phyloP scores from a whole-genome alignment of 2,113 vertebrate genomes.

The Alligator sinensis region DNA sequence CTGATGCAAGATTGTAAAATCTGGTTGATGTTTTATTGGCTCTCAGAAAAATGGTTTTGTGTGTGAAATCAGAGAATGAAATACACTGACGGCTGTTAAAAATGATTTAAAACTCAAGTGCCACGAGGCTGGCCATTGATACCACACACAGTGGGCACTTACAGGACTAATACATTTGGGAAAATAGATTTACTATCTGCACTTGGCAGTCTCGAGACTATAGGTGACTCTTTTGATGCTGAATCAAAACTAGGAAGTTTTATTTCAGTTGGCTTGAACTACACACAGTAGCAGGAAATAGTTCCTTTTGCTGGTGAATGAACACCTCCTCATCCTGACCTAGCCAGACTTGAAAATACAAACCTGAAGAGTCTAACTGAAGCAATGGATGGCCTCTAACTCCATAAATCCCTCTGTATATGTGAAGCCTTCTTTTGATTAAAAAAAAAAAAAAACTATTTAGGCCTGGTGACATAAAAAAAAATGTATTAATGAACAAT shows the following conservation, averaged over 20 bases:
- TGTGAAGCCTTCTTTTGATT: constrained; percentile 1
- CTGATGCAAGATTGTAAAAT: background rate
- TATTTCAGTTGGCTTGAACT: background rate
- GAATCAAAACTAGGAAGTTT: background rate
- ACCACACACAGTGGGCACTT: background rate
- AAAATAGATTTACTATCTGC: background rate
- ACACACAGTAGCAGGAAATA: background rate
- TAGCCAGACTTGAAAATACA: background rate
- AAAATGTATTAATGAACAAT: constrained; percentile 18
- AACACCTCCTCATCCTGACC: too few relatives aligned
- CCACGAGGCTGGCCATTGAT: background rate
- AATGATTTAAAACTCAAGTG: constrained; percentile 18
- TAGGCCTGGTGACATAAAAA: background rate
- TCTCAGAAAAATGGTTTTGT: background rate
- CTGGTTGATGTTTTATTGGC: background rate
- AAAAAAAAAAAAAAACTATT: constrained; percentile 21
- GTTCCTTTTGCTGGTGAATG: too few relatives aligned
- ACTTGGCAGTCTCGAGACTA: background rate
- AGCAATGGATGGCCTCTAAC: rapidly evolving
- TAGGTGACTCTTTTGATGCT: background rate
- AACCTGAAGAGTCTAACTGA: background rate
- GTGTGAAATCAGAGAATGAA: constrained; percentile 3
- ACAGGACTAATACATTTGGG: background rate
- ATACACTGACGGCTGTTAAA: constrained; percentile 21
- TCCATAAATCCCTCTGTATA: background rate